Conservation (phyloP, 2,797 vertebrate species). For the Helarctos malayanus region DNA sequence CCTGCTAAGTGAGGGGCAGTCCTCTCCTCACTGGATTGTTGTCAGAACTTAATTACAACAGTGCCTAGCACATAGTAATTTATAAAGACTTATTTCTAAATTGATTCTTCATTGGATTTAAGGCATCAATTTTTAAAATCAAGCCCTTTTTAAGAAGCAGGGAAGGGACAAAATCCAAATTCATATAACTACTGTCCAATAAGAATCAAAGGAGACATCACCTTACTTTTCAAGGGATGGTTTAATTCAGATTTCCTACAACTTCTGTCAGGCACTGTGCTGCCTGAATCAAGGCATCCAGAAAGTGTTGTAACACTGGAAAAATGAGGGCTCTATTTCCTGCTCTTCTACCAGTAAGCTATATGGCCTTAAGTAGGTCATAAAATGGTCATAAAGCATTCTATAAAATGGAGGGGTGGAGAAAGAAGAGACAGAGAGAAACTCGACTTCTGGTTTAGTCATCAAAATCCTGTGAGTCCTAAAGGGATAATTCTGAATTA, state of each 20-base stretch:
- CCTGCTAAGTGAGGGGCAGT: neutral
- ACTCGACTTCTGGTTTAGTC: neutral
- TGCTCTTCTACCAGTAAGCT: neutral
- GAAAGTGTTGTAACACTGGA: neutral
- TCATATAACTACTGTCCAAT: neutral
- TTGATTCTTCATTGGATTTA: neutral
- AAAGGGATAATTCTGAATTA: neutral
- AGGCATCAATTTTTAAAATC: neutral
- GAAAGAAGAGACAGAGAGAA: neutral
- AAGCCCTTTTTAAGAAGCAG: conserved; percentile 8
- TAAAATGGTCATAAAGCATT: neutral
- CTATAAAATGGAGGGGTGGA: neutral
- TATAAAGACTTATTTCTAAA: neutral
- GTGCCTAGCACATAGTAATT: neutral
- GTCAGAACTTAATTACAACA: conserved; percentile 34
- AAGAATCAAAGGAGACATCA: neutral
- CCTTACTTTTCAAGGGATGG: neutral
- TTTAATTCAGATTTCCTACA: neutral
- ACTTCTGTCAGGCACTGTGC: neutral
- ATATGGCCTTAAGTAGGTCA: neutral
- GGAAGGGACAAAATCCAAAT: neutral
- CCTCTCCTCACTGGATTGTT: neutral
- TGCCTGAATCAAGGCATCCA: neutral
- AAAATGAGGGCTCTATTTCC: neutral
- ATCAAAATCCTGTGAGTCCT: conserved; percentile 36